These are phyloP conservation scores for Lagria hirta DNA, from an alignment of 2,888 invertebrate genomes.

Conservation along the genomic window DNA sequence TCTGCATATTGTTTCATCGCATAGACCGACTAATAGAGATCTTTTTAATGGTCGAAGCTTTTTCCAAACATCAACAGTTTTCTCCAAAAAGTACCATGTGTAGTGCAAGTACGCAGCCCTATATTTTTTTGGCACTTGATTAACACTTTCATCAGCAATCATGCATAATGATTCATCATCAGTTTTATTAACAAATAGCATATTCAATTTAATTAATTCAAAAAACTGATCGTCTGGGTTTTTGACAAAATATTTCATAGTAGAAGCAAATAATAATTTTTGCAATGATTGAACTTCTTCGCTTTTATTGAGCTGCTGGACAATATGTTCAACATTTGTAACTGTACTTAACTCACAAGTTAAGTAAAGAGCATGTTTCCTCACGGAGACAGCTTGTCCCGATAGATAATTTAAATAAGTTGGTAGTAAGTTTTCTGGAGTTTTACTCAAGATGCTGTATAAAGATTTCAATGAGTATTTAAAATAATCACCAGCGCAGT, in stretches of 20 bases:
- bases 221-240: constrained; percentile 28
- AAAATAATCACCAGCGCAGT: constrained; percentile 35
- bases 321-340: constrained; percentile 20
- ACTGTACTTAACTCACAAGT: constrained; percentile 26
- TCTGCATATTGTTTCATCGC: not conserved
- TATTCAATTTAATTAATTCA: constrained; percentile 23
- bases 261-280: constrained; percentile 31
- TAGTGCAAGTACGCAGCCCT: constrained; percentile 22
- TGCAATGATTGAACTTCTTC: constrained; percentile 25
- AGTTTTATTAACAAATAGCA: constrained; percentile 28
- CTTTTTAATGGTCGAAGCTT: constrained; percentile 4
- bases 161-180: constrained; percentile 29
- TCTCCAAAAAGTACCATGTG: constrained; percentile 29
- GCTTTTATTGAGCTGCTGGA: constrained; percentile 14
- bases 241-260: constrained; percentile 32
- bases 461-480: constrained; percentile 29
- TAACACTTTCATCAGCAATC: constrained; percentile 11
- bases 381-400: constrained; percentile 31
- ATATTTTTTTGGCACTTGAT: constrained; percentile 27
- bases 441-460: constrained; percentile 31
- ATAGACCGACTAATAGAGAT: not conserved
- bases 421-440: constrained; percentile 28
- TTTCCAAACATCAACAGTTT: constrained; percentile 12
- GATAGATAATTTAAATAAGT: constrained; percentile 25
- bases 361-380: constrained; percentile 34